These are phyloP conservation scores for Pelodiscus sinensis DNA, from an alignment of 2,113 vertebrate genomes.

Conservation along the genomic window DNA sequence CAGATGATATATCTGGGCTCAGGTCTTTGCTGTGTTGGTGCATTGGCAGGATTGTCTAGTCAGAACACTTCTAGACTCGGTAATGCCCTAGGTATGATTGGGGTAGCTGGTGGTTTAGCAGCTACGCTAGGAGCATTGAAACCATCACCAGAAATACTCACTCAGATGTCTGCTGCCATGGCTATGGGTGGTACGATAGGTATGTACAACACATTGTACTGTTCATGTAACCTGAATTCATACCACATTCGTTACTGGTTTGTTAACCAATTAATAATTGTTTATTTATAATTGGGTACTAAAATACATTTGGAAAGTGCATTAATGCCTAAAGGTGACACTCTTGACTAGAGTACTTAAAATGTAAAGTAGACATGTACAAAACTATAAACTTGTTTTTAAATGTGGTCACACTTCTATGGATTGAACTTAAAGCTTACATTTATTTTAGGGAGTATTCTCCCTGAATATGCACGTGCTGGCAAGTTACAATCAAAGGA, in stretches of 20 bases:
- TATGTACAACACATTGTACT: background rate
- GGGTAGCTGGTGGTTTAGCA: conserved; percentile 77
- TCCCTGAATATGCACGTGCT: background rate
- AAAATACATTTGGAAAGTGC: background rate
- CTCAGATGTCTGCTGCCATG: conserved; percentile 75
- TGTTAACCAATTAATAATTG: background rate
- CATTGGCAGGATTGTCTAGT: conserved; percentile 68
- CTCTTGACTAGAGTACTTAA: background rate
- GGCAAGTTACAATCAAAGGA: background rate
- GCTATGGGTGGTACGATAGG: conserved; percentile 77
- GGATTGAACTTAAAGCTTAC: background rate
- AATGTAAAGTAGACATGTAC: background rate
- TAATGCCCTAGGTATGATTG: conserved; percentile 77
- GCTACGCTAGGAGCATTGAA: conserved; percentile 77
- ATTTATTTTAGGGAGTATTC: background rate
- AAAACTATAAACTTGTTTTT: background rate
- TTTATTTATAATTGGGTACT: background rate
- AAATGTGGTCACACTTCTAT: background rate
- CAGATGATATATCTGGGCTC: conserved; percentile 81
- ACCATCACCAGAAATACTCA: conserved; percentile 76
- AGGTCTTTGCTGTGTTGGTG: conserved; percentile 79
- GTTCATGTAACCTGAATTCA: background rate
- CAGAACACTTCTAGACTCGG: conserved; percentile 79
- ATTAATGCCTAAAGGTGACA: background rate
- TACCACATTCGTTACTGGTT: background rate